Evolutionary conservation across 1,140 invertebrate genomes (phyloP).

Genomic region (Achroia grisella): DNA sequence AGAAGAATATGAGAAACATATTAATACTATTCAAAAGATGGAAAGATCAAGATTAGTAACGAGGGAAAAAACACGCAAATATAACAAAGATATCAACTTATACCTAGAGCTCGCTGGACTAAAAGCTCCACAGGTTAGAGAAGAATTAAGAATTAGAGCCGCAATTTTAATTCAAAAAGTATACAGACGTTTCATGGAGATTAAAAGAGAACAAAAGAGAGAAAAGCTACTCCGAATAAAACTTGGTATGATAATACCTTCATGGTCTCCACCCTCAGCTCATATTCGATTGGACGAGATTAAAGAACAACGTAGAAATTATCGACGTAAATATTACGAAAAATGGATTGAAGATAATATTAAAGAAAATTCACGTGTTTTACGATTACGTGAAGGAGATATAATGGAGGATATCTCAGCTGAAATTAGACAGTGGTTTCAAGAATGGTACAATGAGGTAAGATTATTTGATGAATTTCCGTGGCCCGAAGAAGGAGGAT

Average conservation of each 20-base stretch:
- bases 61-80: slow-evolving; percentile 31
- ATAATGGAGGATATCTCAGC: slow-evolving; percentile 81
- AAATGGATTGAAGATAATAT: slow-evolving; percentile 70
- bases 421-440: slow-evolving; percentile 80
- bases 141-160: slow-evolving; percentile 33
- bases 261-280: slow-evolving; percentile 41
- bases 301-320: slow-evolving; percentile 67
- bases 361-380: slow-evolving; percentile 74
- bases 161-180: slow-evolving; percentile 38
- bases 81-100: slow-evolving; percentile 48
- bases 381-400: slow-evolving; percentile 72
- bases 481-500: slow-evolving; percentile 58
- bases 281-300: slow-evolving; percentile 69
- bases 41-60: slow-evolving; percentile 36
- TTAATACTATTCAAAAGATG: slow-evolving; percentile 58
- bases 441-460: slow-evolving; percentile 70
- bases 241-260: slow-evolving; percentile 48
- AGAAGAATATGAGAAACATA: slow-evolving; percentile 43
- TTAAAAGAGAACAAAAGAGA: slow-evolving; percentile 39
- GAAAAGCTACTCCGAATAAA: slow-evolving; percentile 37
- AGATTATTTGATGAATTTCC: slow-evolving; percentile 59
- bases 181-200: slow-evolving; percentile 43
- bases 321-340: slow-evolving; percentile 66
- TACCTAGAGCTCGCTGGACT: slow-evolving; percentile 56
- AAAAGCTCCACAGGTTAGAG: slow-evolving; percentile 39